A percentile compares a stretch with the other conserved stretches of the same genome.
phyloP scores from a whole-genome alignment of 2,797 vertebrate species.

The Coregonus suidteri region DNA sequence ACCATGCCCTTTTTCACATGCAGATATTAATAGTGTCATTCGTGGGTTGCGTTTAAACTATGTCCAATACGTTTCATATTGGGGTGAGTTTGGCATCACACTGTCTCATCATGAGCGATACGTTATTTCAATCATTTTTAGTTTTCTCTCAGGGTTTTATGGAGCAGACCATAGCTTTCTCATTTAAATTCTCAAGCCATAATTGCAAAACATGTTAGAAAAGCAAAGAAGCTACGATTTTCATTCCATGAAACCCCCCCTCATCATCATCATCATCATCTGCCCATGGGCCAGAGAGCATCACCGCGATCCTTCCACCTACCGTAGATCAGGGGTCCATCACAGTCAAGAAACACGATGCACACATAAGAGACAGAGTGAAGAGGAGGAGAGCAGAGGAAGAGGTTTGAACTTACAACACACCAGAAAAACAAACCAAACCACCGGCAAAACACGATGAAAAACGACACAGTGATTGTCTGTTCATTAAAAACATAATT shows the following conservation, averaged over 20 bases:
- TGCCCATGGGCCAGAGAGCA: slow-evolving; percentile 64
- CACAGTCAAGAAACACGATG: slow-evolving; percentile 51
- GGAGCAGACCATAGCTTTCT: slow-evolving; percentile 75
- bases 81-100: slow-evolving; percentile 65
- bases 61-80: slow-evolving; percentile 68
- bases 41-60: slow-evolving; percentile 61
- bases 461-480: slow-evolving; percentile 70
- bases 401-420: slow-evolving; percentile 80
- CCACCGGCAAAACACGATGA: slow-evolving; percentile 48
- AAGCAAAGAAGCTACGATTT: slow-evolving; percentile 74
- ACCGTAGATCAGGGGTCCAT: slow-evolving; percentile 80
- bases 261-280: slow-evolving; percentile 22
- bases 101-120: slow-evolving; percentile 11
- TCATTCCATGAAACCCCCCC: slow-evolving; percentile 75
- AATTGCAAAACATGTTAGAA: slow-evolving; percentile 46
- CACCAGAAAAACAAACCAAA: slow-evolving; percentile 64
- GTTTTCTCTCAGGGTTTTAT: slow-evolving; percentile 68
- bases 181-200: slow-evolving; percentile 71
- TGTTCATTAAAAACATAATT: too few relatives aligned
- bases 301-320: slow-evolving; percentile 77
- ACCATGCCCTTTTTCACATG: slow-evolving; percentile 81
- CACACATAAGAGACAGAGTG: slow-evolving; percentile 76
- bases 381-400: slow-evolving; percentile 65
- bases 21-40: slow-evolving; percentile 70
- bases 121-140: slow-evolving; percentile 52